These are phyloP conservation scores for Hirundichthys speculiger DNA, from an alignment of 2,113 vertebrate genomes.

Conservation along the genomic window DNA sequence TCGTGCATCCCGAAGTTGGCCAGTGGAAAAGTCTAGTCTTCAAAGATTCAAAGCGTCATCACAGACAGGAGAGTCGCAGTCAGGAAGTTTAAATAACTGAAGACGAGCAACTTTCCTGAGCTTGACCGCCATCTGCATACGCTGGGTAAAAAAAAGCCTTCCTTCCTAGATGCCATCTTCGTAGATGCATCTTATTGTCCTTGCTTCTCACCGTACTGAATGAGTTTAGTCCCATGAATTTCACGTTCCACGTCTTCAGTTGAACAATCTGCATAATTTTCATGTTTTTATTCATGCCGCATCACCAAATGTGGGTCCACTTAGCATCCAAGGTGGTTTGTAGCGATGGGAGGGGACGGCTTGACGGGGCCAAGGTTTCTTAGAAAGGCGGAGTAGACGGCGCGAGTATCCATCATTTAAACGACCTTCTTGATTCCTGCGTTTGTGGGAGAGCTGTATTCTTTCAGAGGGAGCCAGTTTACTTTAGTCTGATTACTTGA, in stretches of 20 bases:
- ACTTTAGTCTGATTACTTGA: too few species aligned
- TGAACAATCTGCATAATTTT: constrained; percentile 47
- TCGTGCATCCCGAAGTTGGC: too few species aligned
- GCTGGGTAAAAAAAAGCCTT: background rate
- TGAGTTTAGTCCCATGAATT: constrained; percentile 37
- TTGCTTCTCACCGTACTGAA: constrained; percentile 30
- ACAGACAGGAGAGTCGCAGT: too few species aligned
- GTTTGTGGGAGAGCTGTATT: too few species aligned
- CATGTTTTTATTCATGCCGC: constrained; percentile 70
- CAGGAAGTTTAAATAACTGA: too few species aligned
- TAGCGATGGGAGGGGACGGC: constrained; percentile 23
- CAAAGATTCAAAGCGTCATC: too few species aligned
- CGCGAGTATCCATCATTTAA: background rate
- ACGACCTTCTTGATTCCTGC: too few species aligned
- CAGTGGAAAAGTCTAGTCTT: too few species aligned
- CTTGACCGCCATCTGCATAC: too few species aligned
- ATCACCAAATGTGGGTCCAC: background rate
- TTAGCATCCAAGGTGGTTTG: constrained; percentile 5
- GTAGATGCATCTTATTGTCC: constrained; percentile 58
- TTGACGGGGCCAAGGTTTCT: constrained; percentile 38
- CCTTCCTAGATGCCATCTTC: too few species aligned
- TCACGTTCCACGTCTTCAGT: constrained; percentile 33
- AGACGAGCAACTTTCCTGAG: too few species aligned
- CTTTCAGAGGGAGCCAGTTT: too few species aligned
- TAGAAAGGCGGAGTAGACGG: background rate